Conservation (phyloP, 2,113 vertebrate species). For the Lasiurus cinereus region DNA sequence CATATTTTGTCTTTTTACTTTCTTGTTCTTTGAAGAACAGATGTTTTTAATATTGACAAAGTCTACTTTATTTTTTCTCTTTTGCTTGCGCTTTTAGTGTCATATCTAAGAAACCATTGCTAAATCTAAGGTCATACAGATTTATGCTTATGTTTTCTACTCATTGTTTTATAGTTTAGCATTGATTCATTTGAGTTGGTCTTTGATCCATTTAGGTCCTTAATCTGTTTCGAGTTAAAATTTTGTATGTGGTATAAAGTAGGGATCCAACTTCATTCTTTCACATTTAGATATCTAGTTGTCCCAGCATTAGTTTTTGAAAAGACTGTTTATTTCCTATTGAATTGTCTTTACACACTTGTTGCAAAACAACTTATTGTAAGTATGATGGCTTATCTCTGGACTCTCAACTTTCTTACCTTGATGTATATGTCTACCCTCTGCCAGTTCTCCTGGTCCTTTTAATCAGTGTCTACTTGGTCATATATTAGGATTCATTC, state of each 20-base stretch:
- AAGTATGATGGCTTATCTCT: slow-evolving; percentile 26
- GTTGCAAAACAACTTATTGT: not conserved
- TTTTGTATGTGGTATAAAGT: slow-evolving; percentile 19
- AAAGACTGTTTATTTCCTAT: not conserved
- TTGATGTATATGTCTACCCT: slow-evolving; percentile 11
- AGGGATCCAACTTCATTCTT: slow-evolving; percentile 15
- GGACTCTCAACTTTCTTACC: not conserved
- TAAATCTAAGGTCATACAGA: not conserved
- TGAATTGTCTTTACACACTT: not conserved
- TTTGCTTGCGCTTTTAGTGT: not conserved
- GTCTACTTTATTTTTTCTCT: not conserved
- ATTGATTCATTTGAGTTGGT: slow-evolving; percentile 47
- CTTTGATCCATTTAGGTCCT: slow-evolving; percentile 45
- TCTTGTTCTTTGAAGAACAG: not conserved
- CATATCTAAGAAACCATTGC: slow-evolving; percentile 5
- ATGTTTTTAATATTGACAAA: slow-evolving; percentile 7
- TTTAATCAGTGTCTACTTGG: slow-evolving; percentile 11
- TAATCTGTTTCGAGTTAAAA: slow-evolving; percentile 53
- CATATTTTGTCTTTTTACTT: not conserved
- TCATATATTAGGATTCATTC: not conserved
- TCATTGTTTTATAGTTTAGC: not conserved
- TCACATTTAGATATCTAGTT: not conserved
- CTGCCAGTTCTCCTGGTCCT: not conserved
- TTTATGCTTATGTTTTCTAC: not conserved
- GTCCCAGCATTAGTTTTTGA: not conserved